Base-by-base conservation (phyloP, 1,140 invertebrate genomes). In the Kradibia gibbosae region DNA sequence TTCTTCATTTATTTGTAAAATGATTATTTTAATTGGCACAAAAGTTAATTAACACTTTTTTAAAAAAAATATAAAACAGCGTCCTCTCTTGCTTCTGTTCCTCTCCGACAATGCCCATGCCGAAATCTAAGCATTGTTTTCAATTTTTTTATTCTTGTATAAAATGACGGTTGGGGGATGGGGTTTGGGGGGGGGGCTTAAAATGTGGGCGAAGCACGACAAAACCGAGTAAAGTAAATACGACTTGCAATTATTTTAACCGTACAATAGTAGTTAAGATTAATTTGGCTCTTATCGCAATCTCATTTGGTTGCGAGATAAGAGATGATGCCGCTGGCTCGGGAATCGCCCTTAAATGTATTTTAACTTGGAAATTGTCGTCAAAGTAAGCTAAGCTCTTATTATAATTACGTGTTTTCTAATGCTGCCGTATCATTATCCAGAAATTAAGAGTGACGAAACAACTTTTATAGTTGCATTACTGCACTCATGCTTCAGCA, bases 231-330 rank as follows among this genome's bases (percentile, higher is more conserved):
- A 5, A 60, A 60, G 11, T 60, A 60, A 60, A 60, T 28, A 60
- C 25, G 1, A 31, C 11, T 45, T 17, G 31, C 22, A 20, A 65
- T 65, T 36, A 65, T 20, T 65, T 8, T 65, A 65, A 20, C 20
- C n/a, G 31, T 17, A 28, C 22, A 1, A 34, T 1, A 17, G 28
- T 65, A 20, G 0, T 65, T 65, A 65, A 70, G 3, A 45, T 42
- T 45, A 70, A 70, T 70, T 42, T 5, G 67, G 7, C 25, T 70
- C 22, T 70, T 70, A 45, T 45, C 67, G 4, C n/a, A 45, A 70
- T 70, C 22, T 42, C 22, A 25, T 17, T 70, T 22, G 22, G 36
- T 45, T 2, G 13, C 10, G 5, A 10, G 0, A 45, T 20, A 70
- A 11, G 1, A 39, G 22, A 1, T 22, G 22, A 45, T 31, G 11